phyloP scores from a whole-genome alignment of 2,888 invertebrate species.

The Lycia hirtaria region DNA sequence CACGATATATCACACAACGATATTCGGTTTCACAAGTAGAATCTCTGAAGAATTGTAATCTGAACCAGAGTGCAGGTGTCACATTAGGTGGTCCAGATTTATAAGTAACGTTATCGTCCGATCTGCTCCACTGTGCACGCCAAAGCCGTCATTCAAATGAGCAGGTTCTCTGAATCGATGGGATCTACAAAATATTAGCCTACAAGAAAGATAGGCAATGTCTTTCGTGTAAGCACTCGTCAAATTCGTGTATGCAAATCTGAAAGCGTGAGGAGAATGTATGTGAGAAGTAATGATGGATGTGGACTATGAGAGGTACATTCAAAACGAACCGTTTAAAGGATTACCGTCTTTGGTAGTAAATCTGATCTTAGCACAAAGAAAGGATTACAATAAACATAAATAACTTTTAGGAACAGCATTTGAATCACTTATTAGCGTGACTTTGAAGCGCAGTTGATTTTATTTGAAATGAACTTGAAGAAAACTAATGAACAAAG shows the following conservation, averaged over 20 bases:
- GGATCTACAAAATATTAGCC: conserved; percentile 29
- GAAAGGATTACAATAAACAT: conserved; percentile 17
- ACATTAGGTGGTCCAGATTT: conserved; percentile 7
- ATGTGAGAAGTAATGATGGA: conserved; percentile 36
- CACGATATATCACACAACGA: no score
- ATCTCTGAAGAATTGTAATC: not conserved
- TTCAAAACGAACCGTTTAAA: conserved; percentile 24
- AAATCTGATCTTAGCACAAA: conserved; percentile 9
- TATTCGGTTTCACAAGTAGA: no score
- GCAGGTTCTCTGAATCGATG: conserved; percentile 38
- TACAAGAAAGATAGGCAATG: conserved; percentile 18
- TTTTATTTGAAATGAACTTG: not conserved
- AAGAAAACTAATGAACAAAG: not conserved
- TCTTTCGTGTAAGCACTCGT: conserved; percentile 32
- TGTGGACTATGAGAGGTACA: conserved; percentile 22
- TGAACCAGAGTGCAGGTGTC: not conserved
- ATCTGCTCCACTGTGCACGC: conserved; percentile 25
- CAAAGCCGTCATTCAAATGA: conserved; percentile 34
- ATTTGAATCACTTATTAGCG: conserved; percentile 20
- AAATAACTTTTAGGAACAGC: conserved; percentile 13
- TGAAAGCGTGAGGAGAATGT: conserved; percentile 39
- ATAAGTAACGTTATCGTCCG: conserved; percentile 11
- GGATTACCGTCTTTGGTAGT: conserved; percentile 23
- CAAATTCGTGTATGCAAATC: conserved; percentile 42
- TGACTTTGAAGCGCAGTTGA: not conserved